A percentile compares a stretch with the other conserved stretches of the same genome.
Conservation (phyloP, 2,888 invertebrate genomes). For the Lithosia quadra region DNA sequence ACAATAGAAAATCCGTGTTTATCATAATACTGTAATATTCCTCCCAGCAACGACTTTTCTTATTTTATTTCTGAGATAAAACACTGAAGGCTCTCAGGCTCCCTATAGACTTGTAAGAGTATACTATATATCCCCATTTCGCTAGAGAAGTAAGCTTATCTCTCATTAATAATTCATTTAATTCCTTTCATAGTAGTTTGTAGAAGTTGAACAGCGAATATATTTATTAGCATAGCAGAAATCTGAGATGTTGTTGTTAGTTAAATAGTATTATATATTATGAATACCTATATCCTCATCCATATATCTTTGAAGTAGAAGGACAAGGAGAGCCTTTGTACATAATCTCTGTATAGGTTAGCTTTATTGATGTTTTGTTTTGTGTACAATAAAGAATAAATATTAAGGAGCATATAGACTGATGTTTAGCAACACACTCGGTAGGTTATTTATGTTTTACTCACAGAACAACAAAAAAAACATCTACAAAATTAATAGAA, state of each 20-base stretch:
- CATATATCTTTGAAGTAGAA: background rate
- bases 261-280: background rate
- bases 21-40: conserved; percentile 4
- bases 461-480: too few species aligned
- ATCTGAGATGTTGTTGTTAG: background rate
- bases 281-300: background rate
- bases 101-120: conserved; percentile 4
- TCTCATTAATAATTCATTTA: conserved; percentile 5
- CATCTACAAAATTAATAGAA: too few species aligned
- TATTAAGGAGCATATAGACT: too few species aligned
- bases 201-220: background rate
- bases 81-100: background rate
- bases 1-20: conserved; percentile 2
- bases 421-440: background rate
- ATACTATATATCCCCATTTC: conserved; percentile 2
- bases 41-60: conserved; percentile 4
- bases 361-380: too few species aligned
- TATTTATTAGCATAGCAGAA: background rate
- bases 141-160: background rate
- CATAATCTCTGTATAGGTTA: too few species aligned
- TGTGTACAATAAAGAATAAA: too few species aligned
- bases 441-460: background rate
- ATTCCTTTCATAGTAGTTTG: conserved; percentile 1
- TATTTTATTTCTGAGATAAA: background rate
- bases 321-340: too few species aligned